Evolutionary conservation across 2,797 vertebrate genomes (phyloP), one percentile per base, ranked within the genome.

Genomic region (Siniperca undulata): DNA sequence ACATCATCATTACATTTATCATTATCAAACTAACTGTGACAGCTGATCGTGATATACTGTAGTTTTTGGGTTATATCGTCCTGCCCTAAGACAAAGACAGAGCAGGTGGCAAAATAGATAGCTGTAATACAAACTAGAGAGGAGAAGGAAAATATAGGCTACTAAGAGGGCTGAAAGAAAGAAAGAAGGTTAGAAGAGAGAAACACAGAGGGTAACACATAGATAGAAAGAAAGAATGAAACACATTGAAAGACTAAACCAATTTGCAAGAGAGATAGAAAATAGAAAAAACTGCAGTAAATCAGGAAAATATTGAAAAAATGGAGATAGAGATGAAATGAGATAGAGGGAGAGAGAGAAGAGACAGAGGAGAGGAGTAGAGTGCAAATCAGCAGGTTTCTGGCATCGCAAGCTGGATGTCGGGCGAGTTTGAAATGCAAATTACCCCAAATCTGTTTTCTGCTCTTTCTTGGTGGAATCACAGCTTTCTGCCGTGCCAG

Each of bases 381-480:
- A 73, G 77, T 44, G 80, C 70, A 76, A 34, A 91, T 88, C 90
- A 88, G 85, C 86, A 84, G 69, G 55, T 86, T 87, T 70, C 62
- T 88, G 87, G 68, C 52, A 20, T 46, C 9, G 67, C 74, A 44
- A 30, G 34, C 77, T 65, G 73, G 65, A 81, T 89, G 82, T 76
- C 74, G 56, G 75, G 53, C 16, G 40, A 83, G 84, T 91, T 93
- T 93, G 91, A 94, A 89, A 93, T 94, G 90, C 86, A 93, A 94
- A 94, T 93, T 12, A 88, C 67, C 80, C 74, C 60, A 82, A 91
- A 90, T 88, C 84, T 88, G 89, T 85, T 90, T 86, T 83, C 24
- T 36, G 7, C 81, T 84, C 66, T 83, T 86, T 52, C 80, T 90
- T 61, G 0, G 82, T 68, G 85, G 91, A 87, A 84, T 85, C 82